phyloP scores from a whole-genome alignment of 2,888 invertebrate genomes.

The Spodoptera exigua region DNA sequence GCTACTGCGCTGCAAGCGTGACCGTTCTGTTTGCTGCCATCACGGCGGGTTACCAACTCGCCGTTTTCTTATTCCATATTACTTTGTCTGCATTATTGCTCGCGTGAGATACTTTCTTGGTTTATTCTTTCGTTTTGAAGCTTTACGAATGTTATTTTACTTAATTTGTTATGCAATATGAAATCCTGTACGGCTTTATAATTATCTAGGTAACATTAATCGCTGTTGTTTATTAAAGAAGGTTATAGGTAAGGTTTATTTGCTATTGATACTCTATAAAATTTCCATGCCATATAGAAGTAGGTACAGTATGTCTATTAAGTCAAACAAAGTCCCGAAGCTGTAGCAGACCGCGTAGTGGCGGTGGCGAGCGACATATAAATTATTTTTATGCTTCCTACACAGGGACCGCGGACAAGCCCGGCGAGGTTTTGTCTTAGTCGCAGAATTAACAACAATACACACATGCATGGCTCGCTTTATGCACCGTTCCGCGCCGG shows the following conservation, averaged over 20 bases:
- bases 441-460: slow-evolving; percentile 66
- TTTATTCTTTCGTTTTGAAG: too few species aligned
- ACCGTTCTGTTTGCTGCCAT: slow-evolving; percentile 39
- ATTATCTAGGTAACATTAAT: too few species aligned
- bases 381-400: slow-evolving; percentile 75
- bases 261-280: too few species aligned
- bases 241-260: too few species aligned
- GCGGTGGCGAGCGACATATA: slow-evolving; percentile 64
- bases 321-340: slow-evolving; percentile 9
- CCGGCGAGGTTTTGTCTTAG: slow-evolving; percentile 60
- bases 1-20: slow-evolving; percentile 45
- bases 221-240: too few species aligned
- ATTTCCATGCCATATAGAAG: too few species aligned
- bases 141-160: too few species aligned
- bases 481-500: slow-evolving; percentile 41
- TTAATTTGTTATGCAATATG: too few species aligned
- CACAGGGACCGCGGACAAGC: slow-evolving; percentile 48
- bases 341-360: slow-evolving; percentile 38
- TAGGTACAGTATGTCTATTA: too few species aligned
- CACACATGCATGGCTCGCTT: slow-evolving; percentile 50
- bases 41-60: slow-evolving; percentile 5
- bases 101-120: too few species aligned
- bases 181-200: too few species aligned
- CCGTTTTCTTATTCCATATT: slow-evolving; percentile 1
- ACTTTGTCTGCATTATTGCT: background rate